phyloP scores from a whole-genome alignment of 2,888 invertebrate species.

The Trissoscelio sp. region DNA sequence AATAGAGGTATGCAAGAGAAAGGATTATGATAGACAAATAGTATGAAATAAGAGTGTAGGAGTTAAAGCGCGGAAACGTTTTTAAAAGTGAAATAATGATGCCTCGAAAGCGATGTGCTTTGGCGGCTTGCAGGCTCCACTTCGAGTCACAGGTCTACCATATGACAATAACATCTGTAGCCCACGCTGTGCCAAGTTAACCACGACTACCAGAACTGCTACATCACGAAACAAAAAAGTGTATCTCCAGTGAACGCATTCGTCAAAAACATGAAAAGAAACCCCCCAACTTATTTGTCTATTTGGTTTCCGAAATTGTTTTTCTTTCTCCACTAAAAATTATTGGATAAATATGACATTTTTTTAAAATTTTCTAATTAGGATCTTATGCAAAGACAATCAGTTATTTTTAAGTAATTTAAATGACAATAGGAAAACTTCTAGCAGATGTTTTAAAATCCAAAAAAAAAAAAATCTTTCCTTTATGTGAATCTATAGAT shows the following conservation, averaged over 20 bases:
- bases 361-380: too few relatives aligned
- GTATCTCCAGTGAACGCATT: conserved; percentile 36
- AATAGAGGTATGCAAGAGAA: too few relatives aligned
- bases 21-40: too few relatives aligned
- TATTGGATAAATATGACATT: too few relatives aligned
- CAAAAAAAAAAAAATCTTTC: too few relatives aligned
- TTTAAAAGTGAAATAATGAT: conserved; percentile 41
- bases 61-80: conserved; percentile 31
- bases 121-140: conserved; percentile 71
- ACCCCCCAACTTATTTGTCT: too few relatives aligned
- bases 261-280: neutral
- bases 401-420: too few relatives aligned
- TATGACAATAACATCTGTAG: conserved; percentile 82
- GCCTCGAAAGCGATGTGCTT: conserved; percentile 60
- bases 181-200: conserved; percentile 72
- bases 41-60: neutral
- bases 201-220: conserved; percentile 56
- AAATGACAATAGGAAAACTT: neutral
- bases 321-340: too few relatives aligned
- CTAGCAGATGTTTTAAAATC: neutral
- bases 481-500: neutral
- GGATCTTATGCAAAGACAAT: too few relatives aligned
- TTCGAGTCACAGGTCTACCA: conserved; percentile 76
- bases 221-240: conserved; percentile 43
- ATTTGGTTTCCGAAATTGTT: too few relatives aligned